Percentiles rank a stretch among this genome's conserved stretches.
phyloP scores from a whole-genome alignment of 2,797 vertebrate species.

The Alcedo quadribrachys region DNA sequence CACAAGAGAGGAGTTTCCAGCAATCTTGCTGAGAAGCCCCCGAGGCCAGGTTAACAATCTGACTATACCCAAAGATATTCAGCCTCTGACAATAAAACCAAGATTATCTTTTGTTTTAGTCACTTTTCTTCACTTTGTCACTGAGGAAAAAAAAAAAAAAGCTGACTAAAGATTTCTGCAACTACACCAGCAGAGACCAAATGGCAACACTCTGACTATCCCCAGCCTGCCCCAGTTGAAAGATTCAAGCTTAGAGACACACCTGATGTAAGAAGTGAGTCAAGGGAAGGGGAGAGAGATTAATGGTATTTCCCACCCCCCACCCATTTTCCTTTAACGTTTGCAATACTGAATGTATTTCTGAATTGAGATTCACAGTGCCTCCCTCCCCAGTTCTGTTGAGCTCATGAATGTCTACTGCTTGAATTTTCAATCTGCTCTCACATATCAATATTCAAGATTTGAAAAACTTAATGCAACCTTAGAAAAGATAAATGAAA shows the following conservation, averaged over 20 bases:
- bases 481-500: neutral
- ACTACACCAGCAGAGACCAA: neutral
- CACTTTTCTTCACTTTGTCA: neutral
- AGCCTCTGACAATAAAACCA: neutral
- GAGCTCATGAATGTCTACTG: neutral
- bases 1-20: constrained; percentile 25
- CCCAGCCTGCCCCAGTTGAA: neutral
- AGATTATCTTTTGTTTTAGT: neutral
- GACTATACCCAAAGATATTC: constrained; percentile 18
- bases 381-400: neutral
- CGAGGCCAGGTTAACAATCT: constrained; percentile 36
- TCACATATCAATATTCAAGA: neutral
- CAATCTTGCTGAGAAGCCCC: constrained; percentile 50
- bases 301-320: neutral
- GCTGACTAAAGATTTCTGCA: neutral
- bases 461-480: neutral
- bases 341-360: neutral
- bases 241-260: neutral
- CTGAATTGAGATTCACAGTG: neutral
- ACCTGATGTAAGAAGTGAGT: neutral
- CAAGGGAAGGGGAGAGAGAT: neutral
- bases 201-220: neutral
- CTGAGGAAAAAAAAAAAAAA: neutral
- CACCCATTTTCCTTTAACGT: neutral
- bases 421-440: neutral